Evolutionary conservation across 2,797 vertebrate genomes (phyloP), one percentile per base, ranked within the genome.

Genomic region (Enteromius thamalakanensis): DNA sequence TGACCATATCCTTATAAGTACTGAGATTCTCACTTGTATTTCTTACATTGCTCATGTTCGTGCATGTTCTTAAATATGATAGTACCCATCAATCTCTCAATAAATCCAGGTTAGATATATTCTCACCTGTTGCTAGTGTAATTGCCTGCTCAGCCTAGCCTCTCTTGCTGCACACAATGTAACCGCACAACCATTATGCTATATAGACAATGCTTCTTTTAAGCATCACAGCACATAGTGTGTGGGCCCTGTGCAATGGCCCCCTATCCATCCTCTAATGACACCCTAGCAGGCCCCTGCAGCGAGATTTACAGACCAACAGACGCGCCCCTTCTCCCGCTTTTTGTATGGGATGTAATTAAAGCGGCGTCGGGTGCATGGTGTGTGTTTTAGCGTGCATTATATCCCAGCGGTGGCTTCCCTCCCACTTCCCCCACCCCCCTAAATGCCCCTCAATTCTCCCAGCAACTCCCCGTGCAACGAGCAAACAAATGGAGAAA

Each of bases 381-480:
- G 70, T 83, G 76, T 76, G 70, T 83, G 80, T 82, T 79, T 79
- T 72, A 82, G 37, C 60, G 21, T 79, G 77, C 77, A 84, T 84
- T 84, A 80, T 53, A 76, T 75, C 60, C 77, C 69, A 74, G 78
- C 62, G 37, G 64, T 76, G 64, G 17, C 51, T 65, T 49, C 10
- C 68, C 77, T 85, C 84, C 55, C 84, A 60, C 53, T 49, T 81
- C 65, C 49, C 42, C 69, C 74, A 45, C 71, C 58, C 70, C 14
- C 55, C 21, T 65, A 67, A 75, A 67, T 80, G 70, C 68, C 67
- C 69, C 55, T 67, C 79, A 67, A 51, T 69, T 45, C 60, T 76
- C 37, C 71, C 64, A 67, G 60, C 67, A 65, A 60, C 62, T 77
- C 76, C 70, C 62, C 29, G n/a, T 32, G 60, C 79, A 76, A 42